phyloP scores from a whole-genome alignment of 1,140 invertebrate species.

The Drosophila kikkawai region DNA sequence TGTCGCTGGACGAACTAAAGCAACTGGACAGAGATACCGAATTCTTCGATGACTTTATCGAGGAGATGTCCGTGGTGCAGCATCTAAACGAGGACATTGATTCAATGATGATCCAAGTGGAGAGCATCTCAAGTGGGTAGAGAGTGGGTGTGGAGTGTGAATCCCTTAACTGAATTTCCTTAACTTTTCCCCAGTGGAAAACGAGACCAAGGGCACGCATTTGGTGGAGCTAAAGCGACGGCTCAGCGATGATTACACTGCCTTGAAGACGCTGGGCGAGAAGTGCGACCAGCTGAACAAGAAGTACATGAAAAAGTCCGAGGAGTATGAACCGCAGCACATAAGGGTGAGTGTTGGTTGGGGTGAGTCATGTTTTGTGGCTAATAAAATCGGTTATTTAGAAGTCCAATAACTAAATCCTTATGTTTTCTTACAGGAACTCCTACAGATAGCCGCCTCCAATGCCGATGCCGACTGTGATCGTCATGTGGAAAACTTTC shows the following conservation, averaged over 20 bases:
- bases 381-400: not conserved
- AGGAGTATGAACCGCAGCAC: constrained; percentile 90
- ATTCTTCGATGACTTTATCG: constrained; percentile 89
- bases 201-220: constrained; percentile 89
- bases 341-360: constrained; percentile 87
- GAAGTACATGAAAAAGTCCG: constrained; percentile 89
- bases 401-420: not conserved
- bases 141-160: too few relatives aligned
- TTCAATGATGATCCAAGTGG: constrained; percentile 89
- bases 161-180: too few relatives aligned
- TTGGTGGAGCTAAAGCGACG: constrained; percentile 88
- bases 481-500: constrained; percentile 90
- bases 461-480: constrained; percentile 91
- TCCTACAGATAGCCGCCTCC: constrained; percentile 87
- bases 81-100: constrained; percentile 89
- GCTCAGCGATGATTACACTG: constrained; percentile 88
- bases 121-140: constrained; percentile 88
- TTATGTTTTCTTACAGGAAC: constrained; percentile 77
- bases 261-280: constrained; percentile 89
- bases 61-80: constrained; percentile 88
- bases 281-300: constrained; percentile 89
- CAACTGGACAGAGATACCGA: constrained; percentile 89
- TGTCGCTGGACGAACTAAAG: constrained; percentile 89
- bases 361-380: not conserved
- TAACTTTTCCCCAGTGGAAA: constrained; percentile 86